phyloP scores from a whole-genome alignment of 2,888 invertebrate genomes.

The Acanthopleura granulata region DNA sequence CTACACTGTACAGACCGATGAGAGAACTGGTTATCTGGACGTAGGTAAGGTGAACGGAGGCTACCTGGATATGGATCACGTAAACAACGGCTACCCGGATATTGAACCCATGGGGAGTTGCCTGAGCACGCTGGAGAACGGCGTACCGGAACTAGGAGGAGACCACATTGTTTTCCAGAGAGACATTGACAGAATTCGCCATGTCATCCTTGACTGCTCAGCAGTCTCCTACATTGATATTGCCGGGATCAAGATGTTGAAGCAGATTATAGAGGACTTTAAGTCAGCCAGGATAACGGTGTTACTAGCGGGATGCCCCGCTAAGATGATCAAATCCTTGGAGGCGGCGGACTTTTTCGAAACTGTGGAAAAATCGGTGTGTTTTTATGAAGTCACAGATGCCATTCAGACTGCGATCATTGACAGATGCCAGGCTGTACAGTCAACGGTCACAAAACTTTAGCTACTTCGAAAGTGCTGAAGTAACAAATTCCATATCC shows the following conservation, averaged over 20 bases:
- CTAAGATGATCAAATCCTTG: conserved; percentile 38
- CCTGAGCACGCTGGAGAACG: not conserved
- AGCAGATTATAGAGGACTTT: conserved; percentile 40
- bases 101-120: not conserved
- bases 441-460: conserved; percentile 11
- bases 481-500: too few relatives aligned
- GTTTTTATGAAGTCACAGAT: conserved; percentile 4
- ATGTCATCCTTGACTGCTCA: conserved; percentile 57
- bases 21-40: conserved; percentile 4
- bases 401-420: not conserved
- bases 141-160: not conserved
- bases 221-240: conserved; percentile 59
- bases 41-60: not conserved
- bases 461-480: not conserved
- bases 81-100: not conserved
- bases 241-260: conserved; percentile 51
- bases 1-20: not conserved
- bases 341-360: conserved; percentile 43
- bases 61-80: conserved; percentile 6
- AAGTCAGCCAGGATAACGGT: conserved; percentile 40
- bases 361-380: not conserved
- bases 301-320: conserved; percentile 45
- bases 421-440: not conserved
- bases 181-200: conserved; percentile 23
- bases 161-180: conserved; percentile 8